Evolutionary conservation across 2,113 vertebrate genomes (phyloP).

Genomic region (Malaclemys terrapin): DNA sequence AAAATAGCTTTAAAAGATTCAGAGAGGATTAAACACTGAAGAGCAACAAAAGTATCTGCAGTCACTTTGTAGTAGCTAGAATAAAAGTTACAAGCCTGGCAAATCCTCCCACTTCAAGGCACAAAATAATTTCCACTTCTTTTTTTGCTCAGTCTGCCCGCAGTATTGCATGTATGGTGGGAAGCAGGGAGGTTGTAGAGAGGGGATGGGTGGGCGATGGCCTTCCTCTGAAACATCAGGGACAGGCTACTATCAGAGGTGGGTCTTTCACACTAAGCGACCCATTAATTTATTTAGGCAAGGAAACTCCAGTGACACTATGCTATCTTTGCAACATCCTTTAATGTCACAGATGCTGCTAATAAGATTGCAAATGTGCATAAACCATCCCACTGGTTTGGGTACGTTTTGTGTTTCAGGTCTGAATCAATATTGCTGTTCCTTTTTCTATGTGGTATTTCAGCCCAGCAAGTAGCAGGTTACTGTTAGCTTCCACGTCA

Average conservation of each 20-base stretch:
- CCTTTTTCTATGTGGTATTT: too few species aligned
- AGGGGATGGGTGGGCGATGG: background rate
- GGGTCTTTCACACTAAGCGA: background rate
- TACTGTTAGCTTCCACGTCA: background rate
- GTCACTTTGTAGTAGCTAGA: background rate
- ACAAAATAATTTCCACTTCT: background rate
- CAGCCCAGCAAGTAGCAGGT: background rate
- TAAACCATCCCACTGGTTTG: background rate
- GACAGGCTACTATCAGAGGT: background rate
- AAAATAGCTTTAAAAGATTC: fast-evolving
- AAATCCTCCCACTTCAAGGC: background rate
- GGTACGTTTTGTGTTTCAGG: background rate
- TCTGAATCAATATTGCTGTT: background rate
- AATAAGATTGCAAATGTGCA: background rate
- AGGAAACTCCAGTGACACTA: background rate
- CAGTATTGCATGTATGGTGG: background rate
- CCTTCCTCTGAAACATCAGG: background rate
- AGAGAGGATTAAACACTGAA: fast-evolving
- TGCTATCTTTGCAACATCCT: background rate
- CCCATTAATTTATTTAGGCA: background rate
- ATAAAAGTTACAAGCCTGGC: background rate
- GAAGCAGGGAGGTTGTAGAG: background rate
- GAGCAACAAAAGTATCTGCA: background rate
- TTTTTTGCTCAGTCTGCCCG: background rate
- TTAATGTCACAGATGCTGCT: background rate